Percentiles rank a stretch among this genome's conserved stretches.
These are phyloP conservation scores for Pegoplata infirma DNA, from an alignment of 2,888 invertebrate species.

Conservation along the genomic window DNA sequence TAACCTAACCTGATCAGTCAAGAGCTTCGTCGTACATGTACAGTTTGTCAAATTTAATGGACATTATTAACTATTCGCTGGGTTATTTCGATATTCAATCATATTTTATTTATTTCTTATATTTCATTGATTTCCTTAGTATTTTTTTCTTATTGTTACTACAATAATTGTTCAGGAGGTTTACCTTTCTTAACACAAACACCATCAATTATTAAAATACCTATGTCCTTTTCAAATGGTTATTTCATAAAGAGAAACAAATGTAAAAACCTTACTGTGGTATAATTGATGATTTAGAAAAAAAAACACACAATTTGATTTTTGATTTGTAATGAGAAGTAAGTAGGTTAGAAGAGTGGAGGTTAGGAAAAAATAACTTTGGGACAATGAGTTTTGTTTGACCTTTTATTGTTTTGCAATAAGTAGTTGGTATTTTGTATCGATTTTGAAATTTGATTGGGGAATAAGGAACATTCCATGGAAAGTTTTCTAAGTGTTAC, in stretches of 20 bases:
- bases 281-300: constrained; percentile 51
- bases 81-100: constrained; percentile 7
- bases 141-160: constrained; percentile 23
- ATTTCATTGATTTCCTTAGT: too few relatives aligned
- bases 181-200: constrained; percentile 48
- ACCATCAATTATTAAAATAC: constrained; percentile 49
- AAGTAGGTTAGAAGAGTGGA: too few relatives aligned
- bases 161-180: constrained; percentile 52
- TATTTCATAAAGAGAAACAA: constrained; percentile 41
- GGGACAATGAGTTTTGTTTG: not conserved
- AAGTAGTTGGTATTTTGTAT: too few relatives aligned
- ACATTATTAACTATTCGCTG: not conserved
- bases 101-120: not conserved
- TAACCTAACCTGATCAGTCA: too few relatives aligned
- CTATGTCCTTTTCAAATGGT: constrained; percentile 36
- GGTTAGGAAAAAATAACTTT: not conserved
- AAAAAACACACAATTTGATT: constrained; percentile 51
- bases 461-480: too few relatives aligned
- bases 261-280: constrained; percentile 23
- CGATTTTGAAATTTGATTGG: too few relatives aligned
- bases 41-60: too few relatives aligned
- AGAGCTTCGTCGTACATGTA: too few relatives aligned
- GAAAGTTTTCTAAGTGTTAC: too few relatives aligned
- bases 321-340: not conserved
- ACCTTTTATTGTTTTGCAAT: not conserved